phyloP scores from a whole-genome alignment of 2,888 invertebrate genomes.

The Theretra japonica region DNA sequence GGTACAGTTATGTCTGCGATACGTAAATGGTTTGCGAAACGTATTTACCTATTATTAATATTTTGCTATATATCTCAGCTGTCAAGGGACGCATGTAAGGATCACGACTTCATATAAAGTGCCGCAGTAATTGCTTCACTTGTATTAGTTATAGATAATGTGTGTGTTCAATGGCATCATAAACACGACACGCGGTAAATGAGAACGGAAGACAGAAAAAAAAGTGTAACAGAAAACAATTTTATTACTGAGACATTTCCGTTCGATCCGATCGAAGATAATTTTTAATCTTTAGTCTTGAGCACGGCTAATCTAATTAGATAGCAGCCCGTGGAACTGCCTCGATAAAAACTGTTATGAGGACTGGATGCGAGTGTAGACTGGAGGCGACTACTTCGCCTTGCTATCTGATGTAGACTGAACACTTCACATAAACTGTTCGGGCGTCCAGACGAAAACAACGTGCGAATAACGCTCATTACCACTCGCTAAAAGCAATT shows the following conservation, averaged over 20 bases:
- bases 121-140: conserved; percentile 33
- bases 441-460: conserved; percentile 13
- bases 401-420: conserved; percentile 37
- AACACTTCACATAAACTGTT: conserved; percentile 26
- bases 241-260: conserved; percentile 74
- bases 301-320: conserved; percentile 68
- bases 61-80: conserved; percentile 34
- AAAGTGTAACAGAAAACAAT: conserved; percentile 66
- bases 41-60: conserved; percentile 29
- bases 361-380: conserved; percentile 51
- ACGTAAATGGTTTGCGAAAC: conserved; percentile 6
- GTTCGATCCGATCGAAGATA: conserved; percentile 64
- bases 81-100: conserved; percentile 36
- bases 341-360: conserved; percentile 67
- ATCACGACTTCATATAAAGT: conserved; percentile 39
- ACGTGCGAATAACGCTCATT: conserved; percentile 38
- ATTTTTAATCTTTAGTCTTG: conserved; percentile 65
- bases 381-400: conserved; percentile 60
- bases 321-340: conserved; percentile 61
- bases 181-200: conserved; percentile 58
- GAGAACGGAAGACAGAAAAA: conserved; percentile 69
- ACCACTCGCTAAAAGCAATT: conserved; percentile 42
- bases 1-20: conserved; percentile 11
- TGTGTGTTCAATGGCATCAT: conserved; percentile 59
- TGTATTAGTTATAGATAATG: conserved; percentile 45